A percentile compares a stretch with the other conserved stretches of the same genome.
Evolutionary conservation across 2,888 invertebrate species (phyloP).

Genomic region (Cetonia aurata): DNA sequence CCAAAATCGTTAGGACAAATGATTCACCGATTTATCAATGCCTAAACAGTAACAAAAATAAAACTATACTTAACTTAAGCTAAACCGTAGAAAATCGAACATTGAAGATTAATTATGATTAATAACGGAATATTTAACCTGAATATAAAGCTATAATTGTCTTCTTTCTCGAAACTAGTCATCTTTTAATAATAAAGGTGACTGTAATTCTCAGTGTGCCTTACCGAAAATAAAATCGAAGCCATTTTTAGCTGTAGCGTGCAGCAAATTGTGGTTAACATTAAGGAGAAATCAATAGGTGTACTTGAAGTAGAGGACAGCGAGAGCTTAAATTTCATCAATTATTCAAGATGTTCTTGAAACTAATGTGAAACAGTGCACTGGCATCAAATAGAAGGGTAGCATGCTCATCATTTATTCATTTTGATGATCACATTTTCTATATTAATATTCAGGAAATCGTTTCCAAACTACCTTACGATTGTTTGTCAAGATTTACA

Average conservation of each 20-base stretch:
- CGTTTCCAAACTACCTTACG: not conserved
- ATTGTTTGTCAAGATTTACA: not conserved
- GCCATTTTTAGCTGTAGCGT: not conserved
- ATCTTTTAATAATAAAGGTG: not conserved
- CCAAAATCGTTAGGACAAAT: no score
- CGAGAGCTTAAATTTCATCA: not conserved
- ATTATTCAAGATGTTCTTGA: not conserved
- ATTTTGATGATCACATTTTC: constrained; percentile 3
- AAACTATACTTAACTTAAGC: no score
- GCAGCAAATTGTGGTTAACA: constrained; percentile 1
- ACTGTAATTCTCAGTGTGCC: not conserved
- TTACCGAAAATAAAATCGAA: not conserved
- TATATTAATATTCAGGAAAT: constrained; percentile 7
- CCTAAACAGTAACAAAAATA: no score
- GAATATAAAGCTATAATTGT: no score
- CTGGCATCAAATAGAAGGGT: not conserved
- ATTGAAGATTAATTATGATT: no score
- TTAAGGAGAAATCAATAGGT: constrained; percentile 4
- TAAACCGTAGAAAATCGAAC: no score
- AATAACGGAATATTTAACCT: no score
- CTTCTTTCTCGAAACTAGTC: no score
- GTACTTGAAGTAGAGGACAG: not conserved
- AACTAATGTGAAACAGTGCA: constrained; percentile 8
- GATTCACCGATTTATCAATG: no score
- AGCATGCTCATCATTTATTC: constrained; percentile 1